Evolutionary conservation across 2,888 invertebrate species (phyloP).

Genomic region (Rhingia campestris): DNA sequence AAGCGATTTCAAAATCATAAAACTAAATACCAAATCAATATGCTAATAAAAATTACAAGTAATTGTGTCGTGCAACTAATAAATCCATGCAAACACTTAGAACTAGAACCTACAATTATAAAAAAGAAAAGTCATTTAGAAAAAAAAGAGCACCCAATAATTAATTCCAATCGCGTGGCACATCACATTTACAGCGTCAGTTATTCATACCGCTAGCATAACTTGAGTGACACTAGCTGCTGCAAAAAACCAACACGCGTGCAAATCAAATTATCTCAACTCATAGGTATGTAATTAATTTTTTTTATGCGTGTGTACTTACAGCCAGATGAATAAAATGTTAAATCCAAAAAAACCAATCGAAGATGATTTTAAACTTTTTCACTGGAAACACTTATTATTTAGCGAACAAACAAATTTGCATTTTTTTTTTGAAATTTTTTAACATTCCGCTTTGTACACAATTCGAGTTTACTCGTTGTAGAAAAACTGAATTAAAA

Average conservation of each 20-base stretch:
- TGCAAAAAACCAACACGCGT: neutral
- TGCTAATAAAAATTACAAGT: constrained; percentile 47
- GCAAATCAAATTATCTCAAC: constrained; percentile 7
- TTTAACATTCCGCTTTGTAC: constrained; percentile 4
- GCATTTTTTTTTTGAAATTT: neutral
- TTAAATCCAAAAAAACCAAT: constrained; percentile 32
- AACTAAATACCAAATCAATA: constrained; percentile 58
- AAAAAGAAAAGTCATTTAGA: constrained; percentile 33
- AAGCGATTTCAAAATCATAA: constrained; percentile 36
- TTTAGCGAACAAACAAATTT: neutral
- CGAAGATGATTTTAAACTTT: neutral
- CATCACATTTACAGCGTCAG: constrained; percentile 53
- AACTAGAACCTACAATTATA: constrained; percentile 36
- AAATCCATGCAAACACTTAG: constrained; percentile 23
- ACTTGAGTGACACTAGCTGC: neutral
- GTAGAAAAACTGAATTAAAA: neutral
- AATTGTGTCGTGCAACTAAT: constrained; percentile 43
- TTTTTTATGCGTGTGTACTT: constrained; percentile 2
- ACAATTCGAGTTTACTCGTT: neutral
- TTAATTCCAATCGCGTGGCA: constrained; percentile 54
- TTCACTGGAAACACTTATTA: neutral
- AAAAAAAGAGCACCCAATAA: constrained; percentile 35
- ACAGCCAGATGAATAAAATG: constrained; percentile 14
- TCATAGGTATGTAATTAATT: constrained; percentile 1
- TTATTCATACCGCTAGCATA: constrained; percentile 1